Evolutionary conservation across 2,113 vertebrate species (phyloP), one percentile per base, ranked within the genome.

Genomic region (Cochlearius cochlearius): DNA sequence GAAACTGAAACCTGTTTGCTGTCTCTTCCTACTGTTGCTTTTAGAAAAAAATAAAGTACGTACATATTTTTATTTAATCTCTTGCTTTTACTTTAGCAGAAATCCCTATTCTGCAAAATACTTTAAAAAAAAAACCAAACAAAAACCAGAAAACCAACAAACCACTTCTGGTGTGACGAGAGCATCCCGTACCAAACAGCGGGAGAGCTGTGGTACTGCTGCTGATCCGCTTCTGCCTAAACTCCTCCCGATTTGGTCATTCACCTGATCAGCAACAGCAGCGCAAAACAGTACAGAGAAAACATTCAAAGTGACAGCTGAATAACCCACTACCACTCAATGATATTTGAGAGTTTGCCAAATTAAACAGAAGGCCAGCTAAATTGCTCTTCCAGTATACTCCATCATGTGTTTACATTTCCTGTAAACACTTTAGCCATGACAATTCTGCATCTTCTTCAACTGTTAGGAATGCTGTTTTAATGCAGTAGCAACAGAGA

Each of bases 101-200:
- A 86, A 76, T 30, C 9, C 34, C 20, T 36, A 38, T 41, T 58
- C 59, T n/a, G 9, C 21, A 82, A 87, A 85, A 76, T 34, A 56
- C 43, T 41, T 53, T 0, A 32, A 52, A 66, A 73, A 52, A 45
- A 41, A 50, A 52, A 26, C 7, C 11, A 39, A 26, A 16, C 17
- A 8, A 26, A 26, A 26, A 12, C 7, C 50, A 52, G 26, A 52
- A 52, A 52, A 52, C 19, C 41, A 43, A 47, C 45, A 43, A 43
- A 43, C 41, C 41, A 29, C 16, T 67, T 88, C 8, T 79, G 47
- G 30, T 53, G 22, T 41, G 25, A 49, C 2, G 7, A 88, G 12
- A 69, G 32, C 36, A 74, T 66, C 62, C 25, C 0, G 1, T 38
- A 53, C 13, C 1, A 0, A 93, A 62, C 1, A 29, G 13, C 3